Conservation (phyloP, 2,888 invertebrate species). For the Oscheius onirici region DNA sequence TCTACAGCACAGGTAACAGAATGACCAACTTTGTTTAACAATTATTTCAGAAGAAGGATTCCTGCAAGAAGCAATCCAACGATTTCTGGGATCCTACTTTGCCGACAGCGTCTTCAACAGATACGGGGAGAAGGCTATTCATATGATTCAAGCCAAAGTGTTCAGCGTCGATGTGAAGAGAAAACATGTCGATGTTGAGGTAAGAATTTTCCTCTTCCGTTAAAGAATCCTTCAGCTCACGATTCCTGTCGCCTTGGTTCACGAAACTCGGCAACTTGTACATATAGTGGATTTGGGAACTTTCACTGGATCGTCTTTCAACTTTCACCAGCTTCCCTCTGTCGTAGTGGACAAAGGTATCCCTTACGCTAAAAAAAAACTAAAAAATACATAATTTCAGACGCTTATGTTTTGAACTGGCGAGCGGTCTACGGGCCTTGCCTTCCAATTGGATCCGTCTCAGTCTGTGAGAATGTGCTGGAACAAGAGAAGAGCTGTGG, state of each 20-base stretch:
- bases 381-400: not conserved
- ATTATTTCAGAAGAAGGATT: not conserved
- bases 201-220: not conserved
- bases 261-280: not conserved
- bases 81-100: not conserved
- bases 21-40: too few relatives aligned
- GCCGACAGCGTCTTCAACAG: not conserved
- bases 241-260: constrained; percentile 1
- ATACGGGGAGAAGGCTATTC: not conserved
- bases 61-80: not conserved
- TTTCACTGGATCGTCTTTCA: not conserved
- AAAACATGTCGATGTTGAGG: not conserved
- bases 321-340: not conserved
- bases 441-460: not conserved
- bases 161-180: not conserved
- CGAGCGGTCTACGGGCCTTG: not conserved
- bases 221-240: not conserved
- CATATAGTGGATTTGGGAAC: not conserved
- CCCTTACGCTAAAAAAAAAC: too few relatives aligned
- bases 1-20: not conserved
- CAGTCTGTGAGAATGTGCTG: not conserved
- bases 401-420: not conserved
- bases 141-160: not conserved
- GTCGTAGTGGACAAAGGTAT: too few relatives aligned
- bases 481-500: not conserved